A percentile compares a stretch with the other conserved stretches of the same genome.
Conservation (phyloP, 2,797 vertebrate species). For the Hybognathus amarus region DNA sequence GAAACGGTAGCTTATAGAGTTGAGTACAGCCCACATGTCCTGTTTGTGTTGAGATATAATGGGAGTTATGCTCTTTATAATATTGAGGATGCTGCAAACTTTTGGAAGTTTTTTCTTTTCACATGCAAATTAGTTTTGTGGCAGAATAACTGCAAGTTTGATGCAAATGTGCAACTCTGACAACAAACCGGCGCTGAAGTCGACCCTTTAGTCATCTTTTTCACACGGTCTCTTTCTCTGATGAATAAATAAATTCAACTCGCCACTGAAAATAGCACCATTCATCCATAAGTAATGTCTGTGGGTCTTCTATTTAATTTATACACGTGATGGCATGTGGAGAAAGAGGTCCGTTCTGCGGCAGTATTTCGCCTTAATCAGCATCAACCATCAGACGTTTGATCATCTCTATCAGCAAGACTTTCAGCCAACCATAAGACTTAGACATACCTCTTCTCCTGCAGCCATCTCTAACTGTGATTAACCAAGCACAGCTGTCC, state of each 20-base stretch:
- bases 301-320: constrained; percentile 75
- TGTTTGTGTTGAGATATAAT: constrained; percentile 13
- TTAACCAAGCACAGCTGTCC: constrained; percentile 38
- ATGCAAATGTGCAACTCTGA: constrained; percentile 55
- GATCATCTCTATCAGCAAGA: constrained; percentile 27
- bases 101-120: background rate
- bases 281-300: constrained; percentile 77
- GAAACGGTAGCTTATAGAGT: background rate
- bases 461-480: constrained; percentile 42
- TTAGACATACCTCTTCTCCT: background rate
- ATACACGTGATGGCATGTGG: constrained; percentile 64
- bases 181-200: constrained; percentile 68
- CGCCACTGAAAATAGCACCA: constrained; percentile 73
- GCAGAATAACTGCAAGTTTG: background rate
- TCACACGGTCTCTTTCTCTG: constrained; percentile 50
- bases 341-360: background rate
- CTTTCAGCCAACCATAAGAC: constrained; percentile 14
- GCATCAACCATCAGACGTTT: constrained; percentile 31
- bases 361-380: constrained; percentile 25
- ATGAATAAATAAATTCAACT: constrained; percentile 68
- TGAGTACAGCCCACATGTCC: background rate
- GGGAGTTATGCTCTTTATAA: background rate
- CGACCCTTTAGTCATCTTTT: constrained; percentile 54
- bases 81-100: constrained; percentile 4
- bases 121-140: background rate